Conservation (phyloP, 2,113 vertebrate species). For the Theropithecus gelada region DNA sequence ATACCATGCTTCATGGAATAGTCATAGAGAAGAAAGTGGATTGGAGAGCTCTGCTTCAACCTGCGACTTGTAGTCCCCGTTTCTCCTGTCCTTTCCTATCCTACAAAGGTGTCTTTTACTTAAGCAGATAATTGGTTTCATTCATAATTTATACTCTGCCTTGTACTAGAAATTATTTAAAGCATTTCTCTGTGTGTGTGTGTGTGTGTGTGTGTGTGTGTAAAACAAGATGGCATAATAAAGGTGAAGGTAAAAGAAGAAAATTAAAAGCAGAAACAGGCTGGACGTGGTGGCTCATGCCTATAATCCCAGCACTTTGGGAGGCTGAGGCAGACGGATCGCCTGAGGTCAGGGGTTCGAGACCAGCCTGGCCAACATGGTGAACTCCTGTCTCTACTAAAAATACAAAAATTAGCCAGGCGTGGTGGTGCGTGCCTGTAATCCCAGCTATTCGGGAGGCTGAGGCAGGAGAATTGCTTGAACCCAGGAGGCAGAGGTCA, state of each 20-base stretch:
- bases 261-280: neutral
- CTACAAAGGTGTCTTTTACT: neutral
- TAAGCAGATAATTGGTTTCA: slow-evolving; percentile 14
- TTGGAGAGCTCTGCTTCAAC: neutral
- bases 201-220: neutral
- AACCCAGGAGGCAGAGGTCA: too few species aligned
- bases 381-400: too few species aligned
- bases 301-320: too few species aligned
- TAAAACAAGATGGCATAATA: neutral
- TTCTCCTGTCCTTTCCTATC: neutral
- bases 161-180: slow-evolving; percentile 38
- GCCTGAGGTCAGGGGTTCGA: too few species aligned
- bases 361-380: too few species aligned
- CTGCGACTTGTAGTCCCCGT: neutral
- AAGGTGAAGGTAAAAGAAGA: neutral
- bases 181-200: neutral
- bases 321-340: too few species aligned
- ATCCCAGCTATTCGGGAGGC: too few species aligned
- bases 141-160: neutral
- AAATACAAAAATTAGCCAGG: too few species aligned
- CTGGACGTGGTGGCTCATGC: too few species aligned
- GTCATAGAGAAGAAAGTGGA: neutral
- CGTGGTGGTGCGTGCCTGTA: too few species aligned
- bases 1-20: neutral
- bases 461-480: too few species aligned